Percentiles rank a stretch among this genome's conserved stretches.
phyloP scores from a whole-genome alignment of 2,797 vertebrate genomes.

The Amblyopsis hoosieri region DNA sequence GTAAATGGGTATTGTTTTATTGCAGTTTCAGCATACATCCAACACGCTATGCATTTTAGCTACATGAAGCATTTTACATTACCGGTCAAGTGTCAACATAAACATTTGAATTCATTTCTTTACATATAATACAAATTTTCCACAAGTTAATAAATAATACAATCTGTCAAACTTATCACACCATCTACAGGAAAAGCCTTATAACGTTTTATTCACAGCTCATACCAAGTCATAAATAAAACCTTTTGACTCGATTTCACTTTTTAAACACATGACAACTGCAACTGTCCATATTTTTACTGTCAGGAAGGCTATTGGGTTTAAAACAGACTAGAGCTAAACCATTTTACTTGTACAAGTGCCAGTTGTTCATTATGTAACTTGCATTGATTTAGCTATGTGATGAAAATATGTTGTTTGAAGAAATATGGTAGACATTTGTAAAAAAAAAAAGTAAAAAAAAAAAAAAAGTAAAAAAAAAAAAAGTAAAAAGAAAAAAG shows the following conservation, averaged over 20 bases:
- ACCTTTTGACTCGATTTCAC: slow-evolving; percentile 32
- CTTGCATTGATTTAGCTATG: slow-evolving; percentile 18
- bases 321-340: slow-evolving; percentile 37
- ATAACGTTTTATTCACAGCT: slow-evolving; percentile 73
- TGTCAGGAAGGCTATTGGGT: slow-evolving; percentile 50
- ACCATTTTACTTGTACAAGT: slow-evolving; percentile 31
- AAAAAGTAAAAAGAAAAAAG: neutral
- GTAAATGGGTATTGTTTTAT: slow-evolving; percentile 71
- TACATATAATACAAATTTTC: slow-evolving; percentile 83
- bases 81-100: slow-evolving; percentile 69
- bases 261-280: slow-evolving; percentile 57
- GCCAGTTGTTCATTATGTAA: slow-evolving; percentile 31
- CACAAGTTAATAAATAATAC: slow-evolving; percentile 87
- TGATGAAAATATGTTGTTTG: slow-evolving; percentile 21
- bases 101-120: slow-evolving; percentile 83
- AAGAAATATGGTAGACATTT: slow-evolving; percentile 44
- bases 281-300: slow-evolving; percentile 47
- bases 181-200: slow-evolving; percentile 69
- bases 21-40: slow-evolving; percentile 78
- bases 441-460: slow-evolving; percentile 1
- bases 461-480: neutral
- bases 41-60: slow-evolving; percentile 76
- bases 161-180: slow-evolving; percentile 78
- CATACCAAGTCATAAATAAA: slow-evolving; percentile 65
- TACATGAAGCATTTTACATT: slow-evolving; percentile 81